These are phyloP conservation scores for Chascanopsetta lugubris DNA, from an alignment of 2,113 vertebrate genomes.

Conservation along the genomic window DNA sequence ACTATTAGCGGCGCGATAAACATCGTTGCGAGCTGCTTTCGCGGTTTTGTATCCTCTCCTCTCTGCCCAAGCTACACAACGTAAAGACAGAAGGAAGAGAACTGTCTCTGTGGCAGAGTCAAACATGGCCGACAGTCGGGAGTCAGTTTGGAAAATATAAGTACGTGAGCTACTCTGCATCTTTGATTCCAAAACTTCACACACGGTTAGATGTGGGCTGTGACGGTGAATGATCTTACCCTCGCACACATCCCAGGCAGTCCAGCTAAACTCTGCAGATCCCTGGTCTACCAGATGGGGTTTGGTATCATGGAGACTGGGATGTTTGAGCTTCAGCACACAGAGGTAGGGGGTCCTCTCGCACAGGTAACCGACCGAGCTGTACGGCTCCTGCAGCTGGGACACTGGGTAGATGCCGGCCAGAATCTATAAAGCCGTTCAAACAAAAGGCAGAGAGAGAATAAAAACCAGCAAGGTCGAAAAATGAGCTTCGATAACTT, in stretches of 20 bases:
- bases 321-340: slow-evolving; percentile 86
- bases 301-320: slow-evolving; percentile 53
- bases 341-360: slow-evolving; percentile 81
- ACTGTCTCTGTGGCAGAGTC: neutral
- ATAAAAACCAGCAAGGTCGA: no score
- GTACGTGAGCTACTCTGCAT: no score
- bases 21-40: slow-evolving; percentile 88
- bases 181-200: no score
- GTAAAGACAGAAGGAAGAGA: neutral
- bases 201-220: neutral
- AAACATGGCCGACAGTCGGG: no score
- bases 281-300: slow-evolving; percentile 30
- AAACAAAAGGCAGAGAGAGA: neutral
- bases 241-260: slow-evolving; percentile 94
- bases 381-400: slow-evolving; percentile 93
- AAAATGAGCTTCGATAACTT: no score
- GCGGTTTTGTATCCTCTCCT: slow-evolving; percentile 91
- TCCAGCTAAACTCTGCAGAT: slow-evolving; percentile 73
- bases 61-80: slow-evolving; percentile 88
- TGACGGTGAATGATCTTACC: slow-evolving; percentile 68
- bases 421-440: slow-evolving; percentile 80
- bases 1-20: slow-evolving; percentile 90
- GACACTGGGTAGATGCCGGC: slow-evolving; percentile 91
- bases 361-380: slow-evolving; percentile 88
- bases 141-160: no score